Base-by-base conservation (phyloP, 2,113 vertebrate genomes). In the rat (Rattus norvegicus) region DNA sequence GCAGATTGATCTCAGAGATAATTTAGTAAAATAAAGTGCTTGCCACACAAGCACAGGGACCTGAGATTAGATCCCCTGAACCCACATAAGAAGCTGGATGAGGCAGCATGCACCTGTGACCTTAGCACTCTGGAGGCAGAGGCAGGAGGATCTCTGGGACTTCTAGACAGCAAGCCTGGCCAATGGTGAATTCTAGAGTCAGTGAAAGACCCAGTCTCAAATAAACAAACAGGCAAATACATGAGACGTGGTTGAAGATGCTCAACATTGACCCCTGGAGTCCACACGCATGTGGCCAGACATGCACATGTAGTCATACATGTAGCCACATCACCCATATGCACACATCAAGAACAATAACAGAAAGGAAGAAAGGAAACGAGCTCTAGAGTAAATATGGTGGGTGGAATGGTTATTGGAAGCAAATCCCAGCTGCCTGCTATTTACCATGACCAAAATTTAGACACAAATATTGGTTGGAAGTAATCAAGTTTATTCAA, bases 1-100 rank as follows among this genome's bases (percentile, higher is more conserved):
- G 92, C 90, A 70, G 33, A 63, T 86, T 63, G 92, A 61, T 47
- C 59, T 91, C 56, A n/a, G 63, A 22, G 83, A 69, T 87, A 65
- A 33, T 7, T 67, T 86, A 70, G 30, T 52, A 52, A 39, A 7
- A 52, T 70, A 70, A 85, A 69, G 28, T 52, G 47, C 28, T 87
- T 24, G 43, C 11, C 65, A 52, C 11, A 2, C 30, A 70, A 87
- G 39, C 65, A 13, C 14, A 6, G 30, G 65, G 43, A 52, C 63
- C 84, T 36, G 30, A 65, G 13, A 65, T 65, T 43, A 30, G 39
- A 30, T 4, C 36, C 22, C n/a, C 56, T 9, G 24, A 1, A 43
- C 17, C 84, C 16, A 39, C 9, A 20, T 47, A 30, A 47, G 43
- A 67, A 47, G 8, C 83, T 43, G 22, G 61, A 33, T 33, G 28